Evolutionary conservation across 2,888 invertebrate species (phyloP).

Genomic region (Chorisops tibialis): DNA sequence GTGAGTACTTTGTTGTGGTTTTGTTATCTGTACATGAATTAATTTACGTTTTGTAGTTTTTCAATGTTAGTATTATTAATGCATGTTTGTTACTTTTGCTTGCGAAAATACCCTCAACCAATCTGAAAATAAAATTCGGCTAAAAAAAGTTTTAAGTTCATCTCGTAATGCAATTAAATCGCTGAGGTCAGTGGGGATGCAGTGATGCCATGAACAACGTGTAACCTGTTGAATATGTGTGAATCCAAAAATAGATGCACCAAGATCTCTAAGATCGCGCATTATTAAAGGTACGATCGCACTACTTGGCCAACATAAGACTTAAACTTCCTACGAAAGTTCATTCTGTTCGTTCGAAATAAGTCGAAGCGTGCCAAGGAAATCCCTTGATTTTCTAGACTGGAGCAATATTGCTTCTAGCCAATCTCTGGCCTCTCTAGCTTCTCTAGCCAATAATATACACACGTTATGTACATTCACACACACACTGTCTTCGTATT

Average conservation of each 20-base stretch:
- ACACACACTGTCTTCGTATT: background rate
- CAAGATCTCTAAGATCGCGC: background rate
- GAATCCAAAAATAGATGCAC: slow-evolving; percentile 3
- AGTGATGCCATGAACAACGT: background rate
- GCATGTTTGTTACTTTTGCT: too few species aligned
- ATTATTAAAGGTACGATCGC: background rate
- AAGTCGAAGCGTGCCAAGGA: background rate
- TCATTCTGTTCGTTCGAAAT: slow-evolving; percentile 1
- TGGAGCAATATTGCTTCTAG: background rate
- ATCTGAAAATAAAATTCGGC: too few species aligned
- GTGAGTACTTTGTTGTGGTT: slow-evolving; percentile 40
- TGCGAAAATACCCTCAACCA: too few species aligned
- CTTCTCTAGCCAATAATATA: background rate
- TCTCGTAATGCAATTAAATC: too few species aligned
- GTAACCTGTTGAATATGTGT: slow-evolving; percentile 16
- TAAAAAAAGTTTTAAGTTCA: too few species aligned
- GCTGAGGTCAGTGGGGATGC: too few species aligned
- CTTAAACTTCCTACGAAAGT: background rate
- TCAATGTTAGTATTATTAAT: too few species aligned
- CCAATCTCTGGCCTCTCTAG: background rate
- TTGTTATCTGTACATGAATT: background rate
- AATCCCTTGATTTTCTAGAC: background rate
- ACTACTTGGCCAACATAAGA: background rate
- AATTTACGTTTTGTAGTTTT: too few species aligned
- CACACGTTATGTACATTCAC: background rate